phyloP scores from a whole-genome alignment of 2,113 vertebrate species.

The Ciconia stormi region DNA sequence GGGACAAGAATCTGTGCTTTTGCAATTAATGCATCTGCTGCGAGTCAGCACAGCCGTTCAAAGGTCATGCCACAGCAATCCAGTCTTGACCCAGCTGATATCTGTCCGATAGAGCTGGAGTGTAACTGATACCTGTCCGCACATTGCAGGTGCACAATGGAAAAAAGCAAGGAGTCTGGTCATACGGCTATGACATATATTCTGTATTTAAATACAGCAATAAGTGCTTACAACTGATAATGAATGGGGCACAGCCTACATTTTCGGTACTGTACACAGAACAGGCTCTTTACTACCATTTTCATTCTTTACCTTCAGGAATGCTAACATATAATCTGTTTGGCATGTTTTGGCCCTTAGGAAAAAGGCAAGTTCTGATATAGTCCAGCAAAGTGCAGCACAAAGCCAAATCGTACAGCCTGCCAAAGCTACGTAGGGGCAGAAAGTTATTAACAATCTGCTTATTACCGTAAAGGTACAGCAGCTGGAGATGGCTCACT shows the following conservation, averaged over 20 bases:
- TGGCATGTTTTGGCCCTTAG: background rate
- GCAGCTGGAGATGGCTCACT: background rate
- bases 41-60: background rate
- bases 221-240: background rate
- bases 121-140: background rate
- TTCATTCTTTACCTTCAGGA: background rate
- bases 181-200: background rate
- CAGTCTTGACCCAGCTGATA: background rate
- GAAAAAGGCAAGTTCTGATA: background rate
- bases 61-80: background rate
- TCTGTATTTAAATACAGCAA: background rate
- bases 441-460: background rate
- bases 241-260: fast-evolving
- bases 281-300: background rate
- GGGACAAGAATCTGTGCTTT: background rate
- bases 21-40: background rate
- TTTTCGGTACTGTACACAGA: background rate
- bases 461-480: background rate
- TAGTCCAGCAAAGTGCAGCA: background rate
- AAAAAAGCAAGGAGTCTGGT: background rate
- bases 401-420: background rate
- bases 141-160: background rate
- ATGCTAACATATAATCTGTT: background rate
- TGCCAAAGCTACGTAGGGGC: fast-evolving
- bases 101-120: background rate